Percentiles rank a stretch among this genome's conserved stretches.
Evolutionary conservation across 2,888 invertebrate species (phyloP).

Genomic region (Drosophila nr. medialis): DNA sequence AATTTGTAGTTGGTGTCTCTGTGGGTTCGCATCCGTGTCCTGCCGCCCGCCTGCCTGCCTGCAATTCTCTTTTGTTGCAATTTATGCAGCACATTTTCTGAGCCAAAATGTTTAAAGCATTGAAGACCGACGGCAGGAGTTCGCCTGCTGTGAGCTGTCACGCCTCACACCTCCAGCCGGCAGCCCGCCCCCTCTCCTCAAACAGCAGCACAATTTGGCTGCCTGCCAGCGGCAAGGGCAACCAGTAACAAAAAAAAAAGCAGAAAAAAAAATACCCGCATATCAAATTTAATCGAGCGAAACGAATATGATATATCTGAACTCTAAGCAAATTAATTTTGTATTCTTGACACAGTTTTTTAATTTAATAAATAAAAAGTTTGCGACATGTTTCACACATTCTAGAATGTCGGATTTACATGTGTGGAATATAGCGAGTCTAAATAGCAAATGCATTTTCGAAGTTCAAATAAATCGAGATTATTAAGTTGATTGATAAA

Average conservation of each 20-base stretch:
- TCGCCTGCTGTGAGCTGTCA: constrained; percentile 29
- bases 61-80: constrained; percentile 39
- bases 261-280: background rate
- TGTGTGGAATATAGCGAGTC: too few relatives aligned
- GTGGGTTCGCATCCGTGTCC: constrained; percentile 7
- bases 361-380: too few relatives aligned
- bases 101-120: constrained; percentile 29
- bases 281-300: constrained; percentile 1
- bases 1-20: constrained; percentile 57
- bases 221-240: constrained; percentile 54
- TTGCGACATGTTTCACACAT: too few relatives aligned
- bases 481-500: too few relatives aligned
- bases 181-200: constrained; percentile 43
- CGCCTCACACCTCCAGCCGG: constrained; percentile 27
- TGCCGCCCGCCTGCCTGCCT: background rate
- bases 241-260: background rate
- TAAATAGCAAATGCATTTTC: too few relatives aligned
- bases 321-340: background rate
- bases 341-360: background rate
- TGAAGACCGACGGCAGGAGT: constrained; percentile 40
- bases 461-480: too few relatives aligned
- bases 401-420: too few relatives aligned
- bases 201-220: constrained; percentile 72
- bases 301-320: constrained; percentile 39
- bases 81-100: constrained; percentile 46